These are phyloP conservation scores for Abscondita cerata DNA, from an alignment of 2,888 invertebrate species.

Conservation along the genomic window DNA sequence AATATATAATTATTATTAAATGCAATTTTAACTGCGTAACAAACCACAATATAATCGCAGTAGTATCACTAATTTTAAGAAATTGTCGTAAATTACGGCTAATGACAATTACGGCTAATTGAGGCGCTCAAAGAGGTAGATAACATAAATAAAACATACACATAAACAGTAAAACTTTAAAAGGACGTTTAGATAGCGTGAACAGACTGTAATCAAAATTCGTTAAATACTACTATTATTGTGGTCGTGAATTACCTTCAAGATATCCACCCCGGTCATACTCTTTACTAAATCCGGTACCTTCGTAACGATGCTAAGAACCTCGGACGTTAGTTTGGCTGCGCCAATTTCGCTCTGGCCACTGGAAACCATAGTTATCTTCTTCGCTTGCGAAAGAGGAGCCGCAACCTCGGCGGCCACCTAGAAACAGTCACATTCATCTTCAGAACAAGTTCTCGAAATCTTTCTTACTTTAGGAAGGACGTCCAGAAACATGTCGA, in stretches of 20 bases:
- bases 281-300: constrained; percentile 91
- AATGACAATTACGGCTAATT: constrained; percentile 11
- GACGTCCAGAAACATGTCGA: constrained; percentile 95
- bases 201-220: constrained; percentile 40
- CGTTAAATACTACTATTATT: constrained; percentile 1
- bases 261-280: constrained; percentile 93
- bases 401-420: constrained; percentile 97
- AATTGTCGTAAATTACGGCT: background rate
- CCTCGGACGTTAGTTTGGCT: constrained; percentile 92
- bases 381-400: constrained; percentile 91
- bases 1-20: constrained; percentile 15
- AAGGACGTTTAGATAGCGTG: constrained; percentile 34
- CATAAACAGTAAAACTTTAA: constrained; percentile 1
- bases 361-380: constrained; percentile 95
- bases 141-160: constrained; percentile 20
- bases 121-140: constrained; percentile 22
- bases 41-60: background rate
- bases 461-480: constrained; percentile 81
- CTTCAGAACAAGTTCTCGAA: background rate
- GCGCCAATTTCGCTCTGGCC: constrained; percentile 93
- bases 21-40: background rate
- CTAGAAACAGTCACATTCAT: constrained; percentile 59
- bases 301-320: constrained; percentile 89
- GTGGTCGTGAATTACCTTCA: constrained; percentile 68
- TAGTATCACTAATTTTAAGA: background rate